Conservation (phyloP, 2,113 vertebrate species). For the Mesitornis unicolor region DNA sequence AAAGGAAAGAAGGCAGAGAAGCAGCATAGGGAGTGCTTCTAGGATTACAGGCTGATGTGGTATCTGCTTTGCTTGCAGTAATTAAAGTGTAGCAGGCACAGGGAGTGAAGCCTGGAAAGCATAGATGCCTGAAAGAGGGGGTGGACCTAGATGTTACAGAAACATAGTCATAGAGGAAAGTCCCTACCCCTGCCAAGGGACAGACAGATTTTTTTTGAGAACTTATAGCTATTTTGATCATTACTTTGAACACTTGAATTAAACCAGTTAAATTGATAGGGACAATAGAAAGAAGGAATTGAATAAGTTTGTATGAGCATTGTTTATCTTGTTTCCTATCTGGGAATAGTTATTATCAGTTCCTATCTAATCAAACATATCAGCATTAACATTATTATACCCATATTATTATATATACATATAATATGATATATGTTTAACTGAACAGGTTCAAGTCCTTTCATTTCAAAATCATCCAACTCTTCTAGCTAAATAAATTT, state of each 20-base stretch:
- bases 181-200: not conserved
- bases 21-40: not conserved
- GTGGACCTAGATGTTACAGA: not conserved
- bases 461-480: not conserved
- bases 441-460: not conserved
- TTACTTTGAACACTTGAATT: not conserved
- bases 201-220: not conserved
- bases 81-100: not conserved
- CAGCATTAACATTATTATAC: not conserved
- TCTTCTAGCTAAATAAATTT: not conserved
- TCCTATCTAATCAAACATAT: not conserved
- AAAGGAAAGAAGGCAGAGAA: not conserved
- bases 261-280: not conserved
- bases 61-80: not conserved
- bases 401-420: too few species aligned
- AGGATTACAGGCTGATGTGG: not conserved
- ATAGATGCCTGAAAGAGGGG: not conserved
- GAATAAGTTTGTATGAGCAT: not conserved
- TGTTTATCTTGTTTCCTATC: not conserved
- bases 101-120: not conserved
- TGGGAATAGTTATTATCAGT: not conserved
- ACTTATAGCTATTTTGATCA: not conserved
- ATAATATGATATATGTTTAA: too few species aligned
- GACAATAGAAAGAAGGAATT: not conserved
- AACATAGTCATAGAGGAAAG: not conserved